phyloP scores from a whole-genome alignment of 2,888 invertebrate species.

The Eupithecia subumbrata region DNA sequence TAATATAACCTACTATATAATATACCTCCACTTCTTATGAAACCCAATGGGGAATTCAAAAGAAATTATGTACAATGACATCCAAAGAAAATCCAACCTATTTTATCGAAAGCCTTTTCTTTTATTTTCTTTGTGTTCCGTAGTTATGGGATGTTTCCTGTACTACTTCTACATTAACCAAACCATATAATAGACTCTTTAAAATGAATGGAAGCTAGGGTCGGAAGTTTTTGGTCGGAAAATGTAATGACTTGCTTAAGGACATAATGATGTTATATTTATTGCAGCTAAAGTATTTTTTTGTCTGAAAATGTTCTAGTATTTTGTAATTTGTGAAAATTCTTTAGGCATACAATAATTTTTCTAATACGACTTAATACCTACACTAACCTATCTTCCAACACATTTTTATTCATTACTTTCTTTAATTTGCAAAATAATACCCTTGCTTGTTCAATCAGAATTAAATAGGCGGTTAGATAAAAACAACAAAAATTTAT shows the following conservation, averaged over 20 bases:
- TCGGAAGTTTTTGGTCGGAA: constrained; percentile 51
- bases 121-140: background rate
- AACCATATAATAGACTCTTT: constrained; percentile 57
- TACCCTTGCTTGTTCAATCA: constrained; percentile 13
- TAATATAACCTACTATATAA: background rate
- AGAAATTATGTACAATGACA: constrained; percentile 8
- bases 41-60: constrained; percentile 1
- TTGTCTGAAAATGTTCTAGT: background rate
- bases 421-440: constrained; percentile 19
- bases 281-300: background rate
- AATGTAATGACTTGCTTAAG: constrained; percentile 56
- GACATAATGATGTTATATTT: constrained; percentile 41
- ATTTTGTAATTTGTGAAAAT: background rate
- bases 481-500: constrained; percentile 14
- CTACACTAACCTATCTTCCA: background rate
- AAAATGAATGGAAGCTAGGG: constrained; percentile 55
- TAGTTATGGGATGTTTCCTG: constrained; percentile 19
- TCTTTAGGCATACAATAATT: no score
- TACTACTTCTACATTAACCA: constrained; percentile 19
- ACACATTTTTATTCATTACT: constrained; percentile 16
- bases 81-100: constrained; percentile 11
- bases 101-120: constrained; percentile 10
- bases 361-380: no score
- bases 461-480: constrained; percentile 13
- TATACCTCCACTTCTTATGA: background rate